Evolutionary conservation across 2,888 invertebrate genomes (phyloP).

Genomic region (Clunio marinus): DNA sequence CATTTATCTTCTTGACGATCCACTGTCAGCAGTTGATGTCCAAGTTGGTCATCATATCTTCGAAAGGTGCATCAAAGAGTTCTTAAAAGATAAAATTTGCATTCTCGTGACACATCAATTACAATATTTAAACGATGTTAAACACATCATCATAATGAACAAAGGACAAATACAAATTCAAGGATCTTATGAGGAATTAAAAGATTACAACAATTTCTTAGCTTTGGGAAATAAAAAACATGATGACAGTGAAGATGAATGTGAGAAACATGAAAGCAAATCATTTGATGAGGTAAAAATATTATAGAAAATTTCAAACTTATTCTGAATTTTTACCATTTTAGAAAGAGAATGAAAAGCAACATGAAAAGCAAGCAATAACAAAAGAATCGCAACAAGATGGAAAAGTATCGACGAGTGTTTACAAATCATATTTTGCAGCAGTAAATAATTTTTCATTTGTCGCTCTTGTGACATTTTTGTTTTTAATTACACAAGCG

Average conservation of each 20-base stretch:
- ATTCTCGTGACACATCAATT: conserved; percentile 83
- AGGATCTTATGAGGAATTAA: conserved; percentile 54
- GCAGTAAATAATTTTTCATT: conserved; percentile 45
- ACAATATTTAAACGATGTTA: conserved; percentile 56
- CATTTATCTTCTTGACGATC: conserved; percentile 66
- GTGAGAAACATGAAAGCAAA: no score
- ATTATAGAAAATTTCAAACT: no score
- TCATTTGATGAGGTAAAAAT: no score
- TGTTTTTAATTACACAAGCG: conserved; percentile 45
- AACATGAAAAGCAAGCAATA: no score
- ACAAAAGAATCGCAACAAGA: conserved; percentile 39
- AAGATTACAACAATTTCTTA: conserved; percentile 54
- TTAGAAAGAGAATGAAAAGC: no score
- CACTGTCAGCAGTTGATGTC: conserved; percentile 66
- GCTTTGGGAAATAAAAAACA: neutral
- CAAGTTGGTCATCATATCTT: conserved; percentile 62
- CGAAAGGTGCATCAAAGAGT: conserved; percentile 58
- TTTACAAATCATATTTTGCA: conserved; percentile 46
- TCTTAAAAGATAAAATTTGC: conserved; percentile 60
- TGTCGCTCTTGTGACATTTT: conserved; percentile 43
- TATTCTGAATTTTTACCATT: no score
- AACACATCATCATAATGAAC: conserved; percentile 55
- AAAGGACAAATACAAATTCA: conserved; percentile 46
- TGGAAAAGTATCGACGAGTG: conserved; percentile 39
- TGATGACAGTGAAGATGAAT: neutral